Evolutionary conservation across 2,797 vertebrate genomes (phyloP), one percentile per base, ranked within the genome.

Genomic region (Rhinella marina): DNA sequence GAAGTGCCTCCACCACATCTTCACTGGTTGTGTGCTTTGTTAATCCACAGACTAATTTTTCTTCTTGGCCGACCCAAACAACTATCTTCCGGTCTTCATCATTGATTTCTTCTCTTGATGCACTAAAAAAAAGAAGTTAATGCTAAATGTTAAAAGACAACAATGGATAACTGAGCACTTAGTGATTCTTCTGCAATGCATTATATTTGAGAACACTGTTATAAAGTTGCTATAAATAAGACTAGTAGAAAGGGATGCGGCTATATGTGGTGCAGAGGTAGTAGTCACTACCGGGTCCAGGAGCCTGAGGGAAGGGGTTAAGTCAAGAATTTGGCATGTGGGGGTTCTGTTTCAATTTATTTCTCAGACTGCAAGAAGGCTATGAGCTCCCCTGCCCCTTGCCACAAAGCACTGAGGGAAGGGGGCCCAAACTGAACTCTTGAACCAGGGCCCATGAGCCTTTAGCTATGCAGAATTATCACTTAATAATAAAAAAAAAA

Each of bases 1-100:
- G 95, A 83, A 99, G 92, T 0, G 98, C 98, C 90, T 97, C 95
- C 86, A 99, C 93, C 91, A 99, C 93, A 87, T 99, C 96, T 0
- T 94, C 91, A 16, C 97, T 98, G 4, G 97, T 99, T 0, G 98
- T 99, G 88, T 96, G 97, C 90, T 98, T 99, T 7, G 97, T 98
- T 52, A 99, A 93, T 12, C 97, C 98, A 75, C 96, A 98, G 41
- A 99, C 96, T 41, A 97, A 95, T 92, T 99, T 99, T 90, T 99
- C 98, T 90, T 99, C 98, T n/a, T 95, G 95, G 92, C 96, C 97
- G 90, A 99, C 97, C 86, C 95, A 97, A 54, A 99, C 96, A 82
- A 97, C 96, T 83, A 99, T 97, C 94, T 99, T 97, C 86, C 95
- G 97, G 50, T 97, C 96, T 21, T 94, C 93, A 56, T 96, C 94